Percentiles rank a stretch among this genome's conserved stretches.
Evolutionary conservation across 2,888 invertebrate genomes (phyloP).

Genomic region (Amiota minor): DNA sequence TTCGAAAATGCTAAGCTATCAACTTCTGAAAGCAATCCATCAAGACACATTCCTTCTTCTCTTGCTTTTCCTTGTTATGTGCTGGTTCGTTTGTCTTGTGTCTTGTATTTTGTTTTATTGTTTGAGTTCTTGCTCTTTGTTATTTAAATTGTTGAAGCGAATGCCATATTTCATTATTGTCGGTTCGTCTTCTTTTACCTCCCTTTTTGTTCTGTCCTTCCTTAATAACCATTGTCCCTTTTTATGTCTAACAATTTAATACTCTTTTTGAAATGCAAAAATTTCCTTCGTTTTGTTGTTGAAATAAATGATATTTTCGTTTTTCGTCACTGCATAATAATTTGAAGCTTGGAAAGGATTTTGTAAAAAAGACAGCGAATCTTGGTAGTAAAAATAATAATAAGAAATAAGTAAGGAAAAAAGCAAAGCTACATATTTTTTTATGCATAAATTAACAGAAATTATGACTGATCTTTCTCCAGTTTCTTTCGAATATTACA

Average conservation of each 20-base stretch:
- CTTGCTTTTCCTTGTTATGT: no score
- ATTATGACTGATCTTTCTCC: background rate
- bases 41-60: no score
- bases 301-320: background rate
- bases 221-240: background rate
- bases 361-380: constrained; percentile 58
- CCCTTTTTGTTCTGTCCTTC: no score
- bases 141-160: background rate
- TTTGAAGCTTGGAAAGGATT: constrained; percentile 63
- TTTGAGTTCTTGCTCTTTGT: no score
- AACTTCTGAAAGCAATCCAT: no score
- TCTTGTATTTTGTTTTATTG: no score
- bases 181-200: background rate
- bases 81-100: no score
- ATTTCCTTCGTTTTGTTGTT: constrained; percentile 9
- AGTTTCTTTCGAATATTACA: no score
- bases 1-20: no score
- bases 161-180: constrained; percentile 10
- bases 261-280: constrained; percentile 52
- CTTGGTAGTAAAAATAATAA: constrained; percentile 7
- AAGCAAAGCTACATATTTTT: background rate
- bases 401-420: background rate
- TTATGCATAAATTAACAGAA: constrained; percentile 4
- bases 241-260: constrained; percentile 20
- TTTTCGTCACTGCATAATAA: constrained; percentile 55